Conservation (phyloP, 2,888 invertebrate species). For the Pandemis heparana region DNA sequence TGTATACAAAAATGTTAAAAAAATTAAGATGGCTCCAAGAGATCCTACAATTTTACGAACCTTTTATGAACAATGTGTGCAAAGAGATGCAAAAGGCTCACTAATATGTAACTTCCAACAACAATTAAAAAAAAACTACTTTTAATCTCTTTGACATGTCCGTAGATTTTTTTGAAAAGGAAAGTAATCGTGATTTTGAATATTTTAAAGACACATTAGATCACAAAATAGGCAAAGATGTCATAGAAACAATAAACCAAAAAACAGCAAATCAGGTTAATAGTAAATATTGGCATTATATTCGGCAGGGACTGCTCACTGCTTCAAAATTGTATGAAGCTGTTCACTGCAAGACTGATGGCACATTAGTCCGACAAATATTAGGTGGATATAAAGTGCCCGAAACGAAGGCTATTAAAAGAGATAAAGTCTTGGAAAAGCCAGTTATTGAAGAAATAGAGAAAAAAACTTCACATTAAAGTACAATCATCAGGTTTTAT, state of each 20-base stretch:
- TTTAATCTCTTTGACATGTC: conserved; percentile 2
- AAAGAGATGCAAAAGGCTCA: no score
- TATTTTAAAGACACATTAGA: conserved; percentile 19
- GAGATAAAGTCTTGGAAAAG: no score
- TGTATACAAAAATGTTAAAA: neutral
- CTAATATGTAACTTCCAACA: no score
- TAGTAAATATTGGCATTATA: conserved; percentile 33
- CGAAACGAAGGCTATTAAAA: no score
- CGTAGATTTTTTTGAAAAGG: neutral
- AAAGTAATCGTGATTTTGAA: conserved; percentile 5
- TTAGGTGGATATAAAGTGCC: no score
- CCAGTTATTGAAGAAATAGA: no score
- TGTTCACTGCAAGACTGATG: conserved; percentile 16
- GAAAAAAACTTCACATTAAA: no score
- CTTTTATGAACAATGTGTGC: no score
- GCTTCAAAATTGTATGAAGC: conserved; percentile 31
- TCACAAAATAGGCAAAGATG: conserved; percentile 4
- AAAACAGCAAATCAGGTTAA: conserved; percentile 20
- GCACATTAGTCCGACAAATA: conserved; percentile 24
- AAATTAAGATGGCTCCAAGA: neutral
- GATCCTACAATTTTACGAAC: neutral
- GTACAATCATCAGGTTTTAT: no score
- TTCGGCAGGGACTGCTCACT: conserved; percentile 31
- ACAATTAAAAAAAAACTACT: no score
- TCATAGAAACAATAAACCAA: conserved; percentile 22